Conservation (phyloP, 2,888 invertebrate species). For the Invenusta paracnida region DNA sequence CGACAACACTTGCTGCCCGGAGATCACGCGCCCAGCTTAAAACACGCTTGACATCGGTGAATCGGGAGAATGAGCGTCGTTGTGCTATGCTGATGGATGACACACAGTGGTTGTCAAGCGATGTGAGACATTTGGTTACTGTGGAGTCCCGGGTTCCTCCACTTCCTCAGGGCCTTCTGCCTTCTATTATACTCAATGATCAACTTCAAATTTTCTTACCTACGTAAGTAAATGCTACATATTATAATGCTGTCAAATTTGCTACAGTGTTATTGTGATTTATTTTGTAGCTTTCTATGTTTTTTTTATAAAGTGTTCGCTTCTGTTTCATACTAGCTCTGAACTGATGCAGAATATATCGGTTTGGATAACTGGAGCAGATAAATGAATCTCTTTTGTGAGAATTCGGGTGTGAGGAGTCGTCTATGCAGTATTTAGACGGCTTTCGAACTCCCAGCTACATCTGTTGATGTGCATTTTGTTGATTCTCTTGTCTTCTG, state of each 20-base stretch:
- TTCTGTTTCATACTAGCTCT: neutral
- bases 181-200: too few species aligned
- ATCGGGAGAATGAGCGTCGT: neutral
- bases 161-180: too few species aligned
- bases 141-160: too few species aligned
- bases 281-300: too few species aligned
- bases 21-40: neutral
- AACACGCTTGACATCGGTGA: neutral
- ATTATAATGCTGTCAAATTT: too few species aligned
- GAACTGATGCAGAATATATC: neutral
- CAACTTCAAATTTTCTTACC: too few species aligned
- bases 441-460: neutral
- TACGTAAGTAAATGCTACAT: too few species aligned
- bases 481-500: neutral
- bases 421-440: neutral
- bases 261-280: too few species aligned
- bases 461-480: too few species aligned
- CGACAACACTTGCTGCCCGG: neutral
- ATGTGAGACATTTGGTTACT: neutral
- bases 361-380: neutral
- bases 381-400: neutral
- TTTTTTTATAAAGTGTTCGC: too few species aligned
- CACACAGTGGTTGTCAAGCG: neutral
- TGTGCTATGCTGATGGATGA: neutral
- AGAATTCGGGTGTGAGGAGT: neutral